Evolutionary conservation across 2,113 vertebrate genomes (phyloP).

Genomic region (Hippolais icterina): DNA sequence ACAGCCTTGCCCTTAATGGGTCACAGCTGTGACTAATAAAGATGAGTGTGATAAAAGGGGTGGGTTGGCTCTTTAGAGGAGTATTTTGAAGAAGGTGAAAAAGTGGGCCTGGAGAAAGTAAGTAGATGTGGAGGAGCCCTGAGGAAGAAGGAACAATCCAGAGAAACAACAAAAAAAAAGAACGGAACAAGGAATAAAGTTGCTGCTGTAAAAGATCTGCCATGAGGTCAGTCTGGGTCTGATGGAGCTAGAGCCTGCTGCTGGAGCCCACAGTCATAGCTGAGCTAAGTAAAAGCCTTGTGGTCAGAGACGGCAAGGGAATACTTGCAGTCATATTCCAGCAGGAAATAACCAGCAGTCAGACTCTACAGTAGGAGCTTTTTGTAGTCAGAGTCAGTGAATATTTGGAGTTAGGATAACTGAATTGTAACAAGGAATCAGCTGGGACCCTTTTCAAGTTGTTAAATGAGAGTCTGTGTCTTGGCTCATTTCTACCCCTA

Average conservation of each 20-base stretch:
- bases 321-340: neutral
- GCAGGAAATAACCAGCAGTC: neutral
- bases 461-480: neutral
- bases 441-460: neutral
- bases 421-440: neutral
- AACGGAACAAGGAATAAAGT: neutral
- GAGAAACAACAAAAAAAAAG: neutral
- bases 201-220: neutral
- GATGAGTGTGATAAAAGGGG: neutral
- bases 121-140: too few relatives aligned
- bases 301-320: neutral
- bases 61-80: neutral
- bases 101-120: neutral
- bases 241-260: neutral
- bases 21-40: neutral
- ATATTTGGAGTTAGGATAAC: neutral
- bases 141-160: neutral
- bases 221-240: neutral
- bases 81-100: neutral
- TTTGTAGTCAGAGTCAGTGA: neutral
- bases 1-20: neutral
- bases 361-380: neutral
- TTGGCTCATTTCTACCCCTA: neutral
- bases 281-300: neutral
- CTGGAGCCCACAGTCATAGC: neutral